Conservation (phyloP, 2,113 vertebrate genomes). For the Lanius ludovicianus region DNA sequence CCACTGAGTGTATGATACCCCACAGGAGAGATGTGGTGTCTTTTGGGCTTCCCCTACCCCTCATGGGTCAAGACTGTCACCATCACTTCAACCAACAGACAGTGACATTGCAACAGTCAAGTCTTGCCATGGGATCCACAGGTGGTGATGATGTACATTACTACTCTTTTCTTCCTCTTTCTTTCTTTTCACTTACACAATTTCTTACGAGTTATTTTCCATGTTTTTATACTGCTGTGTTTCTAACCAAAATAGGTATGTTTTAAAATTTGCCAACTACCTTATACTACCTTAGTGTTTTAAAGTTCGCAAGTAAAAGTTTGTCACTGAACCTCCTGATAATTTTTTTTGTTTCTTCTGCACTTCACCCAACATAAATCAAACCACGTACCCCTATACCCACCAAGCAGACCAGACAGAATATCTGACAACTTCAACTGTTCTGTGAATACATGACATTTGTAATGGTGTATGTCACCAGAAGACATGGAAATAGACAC, state of each 20-base stretch:
- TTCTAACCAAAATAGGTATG: not conserved
- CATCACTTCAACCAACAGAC: not conserved
- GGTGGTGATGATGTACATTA: not conserved
- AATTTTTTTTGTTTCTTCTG: not conserved
- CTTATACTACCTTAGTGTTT: not conserved
- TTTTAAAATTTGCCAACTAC: not conserved
- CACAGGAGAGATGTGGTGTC: not conserved
- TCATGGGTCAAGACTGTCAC: fast-evolving
- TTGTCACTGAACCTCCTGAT: too few species aligned
- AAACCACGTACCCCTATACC: not conserved
- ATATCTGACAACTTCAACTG: not conserved
- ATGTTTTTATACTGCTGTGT: not conserved
- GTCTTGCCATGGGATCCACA: not conserved
- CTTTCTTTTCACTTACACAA: not conserved
- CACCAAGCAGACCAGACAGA: too few species aligned
- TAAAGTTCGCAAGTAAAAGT: not conserved
- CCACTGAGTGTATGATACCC: not conserved
- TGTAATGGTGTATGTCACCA: not conserved
- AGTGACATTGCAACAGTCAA: not conserved
- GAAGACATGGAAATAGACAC: not conserved
- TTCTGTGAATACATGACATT: not conserved
- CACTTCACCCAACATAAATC: not conserved
- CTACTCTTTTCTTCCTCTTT: not conserved
- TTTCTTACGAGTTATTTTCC: not conserved
- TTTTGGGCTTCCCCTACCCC: too few species aligned